Evolutionary conservation across 2,888 invertebrate genomes (phyloP).

Genomic region (Napeogenes sylphis): DNA sequence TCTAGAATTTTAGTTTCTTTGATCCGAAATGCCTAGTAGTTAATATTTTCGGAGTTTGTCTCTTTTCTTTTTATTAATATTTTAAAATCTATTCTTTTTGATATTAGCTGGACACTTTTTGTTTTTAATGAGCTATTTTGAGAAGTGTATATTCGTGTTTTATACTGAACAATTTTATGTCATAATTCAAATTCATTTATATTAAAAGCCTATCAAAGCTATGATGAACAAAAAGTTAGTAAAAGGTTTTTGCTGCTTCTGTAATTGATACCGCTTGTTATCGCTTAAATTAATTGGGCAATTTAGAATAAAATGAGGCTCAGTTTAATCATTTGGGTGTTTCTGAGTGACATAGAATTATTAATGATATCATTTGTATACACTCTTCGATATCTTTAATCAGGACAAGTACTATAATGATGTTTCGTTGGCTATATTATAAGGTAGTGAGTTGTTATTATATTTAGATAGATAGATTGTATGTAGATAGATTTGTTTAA

Average conservation of each 20-base stretch:
- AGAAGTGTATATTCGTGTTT: not conserved
- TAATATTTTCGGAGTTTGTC: too few species aligned
- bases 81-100: too few species aligned
- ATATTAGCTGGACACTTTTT: too few species aligned
- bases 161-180: too few species aligned
- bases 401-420: too few species aligned
- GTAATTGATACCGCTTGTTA: not conserved
- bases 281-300: conserved; percentile 15
- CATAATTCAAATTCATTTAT: not conserved
- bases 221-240: not conserved
- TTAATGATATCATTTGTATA: conserved; percentile 26
- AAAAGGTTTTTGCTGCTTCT: not conserved
- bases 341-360: conserved; percentile 20
- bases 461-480: too few species aligned
- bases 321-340: conserved; percentile 24
- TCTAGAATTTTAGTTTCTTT: too few species aligned
- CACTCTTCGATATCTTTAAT: not conserved
- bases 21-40: too few species aligned
- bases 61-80: too few species aligned
- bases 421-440: too few species aligned
- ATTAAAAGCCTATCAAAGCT: not conserved
- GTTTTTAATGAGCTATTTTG: not conserved
- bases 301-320: conserved; percentile 22
- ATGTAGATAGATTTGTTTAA: too few species aligned
- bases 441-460: too few species aligned